Percentiles rank a stretch among this genome's conserved stretches.
Evolutionary conservation across 2,113 vertebrate genomes (phyloP).

Genomic region (Suricata suricatta): DNA sequence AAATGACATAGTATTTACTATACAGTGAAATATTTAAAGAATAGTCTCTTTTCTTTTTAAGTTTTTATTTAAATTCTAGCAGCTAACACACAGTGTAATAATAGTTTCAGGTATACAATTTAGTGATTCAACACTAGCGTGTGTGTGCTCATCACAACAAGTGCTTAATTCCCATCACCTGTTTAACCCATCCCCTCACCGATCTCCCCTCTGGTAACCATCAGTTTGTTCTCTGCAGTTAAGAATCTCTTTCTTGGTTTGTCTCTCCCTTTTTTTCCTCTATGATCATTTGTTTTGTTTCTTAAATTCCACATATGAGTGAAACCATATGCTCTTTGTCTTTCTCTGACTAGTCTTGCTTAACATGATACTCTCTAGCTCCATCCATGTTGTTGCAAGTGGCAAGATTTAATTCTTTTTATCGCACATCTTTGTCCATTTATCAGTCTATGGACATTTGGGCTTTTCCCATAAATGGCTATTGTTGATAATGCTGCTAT

Average conservation of each 20-base stretch:
- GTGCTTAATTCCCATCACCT: background rate
- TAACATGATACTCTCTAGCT: background rate
- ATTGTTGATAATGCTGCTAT: background rate
- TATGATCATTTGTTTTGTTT: background rate
- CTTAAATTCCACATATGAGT: background rate
- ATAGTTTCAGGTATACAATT: background rate
- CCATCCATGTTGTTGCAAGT: background rate
- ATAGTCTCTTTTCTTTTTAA: background rate
- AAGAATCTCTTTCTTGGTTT: background rate
- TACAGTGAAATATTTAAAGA: constrained; percentile 2
- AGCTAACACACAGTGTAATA: background rate
- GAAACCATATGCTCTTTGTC: background rate
- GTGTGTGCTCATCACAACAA: background rate
- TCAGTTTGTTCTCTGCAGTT: background rate
- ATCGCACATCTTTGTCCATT: background rate
- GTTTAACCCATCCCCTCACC: background rate
- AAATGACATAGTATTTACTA: background rate
- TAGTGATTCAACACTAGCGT: background rate
- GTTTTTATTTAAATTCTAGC: background rate
- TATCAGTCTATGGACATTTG: background rate
- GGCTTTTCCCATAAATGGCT: background rate
- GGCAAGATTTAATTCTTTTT: background rate
- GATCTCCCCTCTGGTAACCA: background rate
- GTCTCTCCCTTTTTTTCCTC: background rate
- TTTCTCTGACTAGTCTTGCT: background rate